These are phyloP conservation scores for Pelagia noctiluca DNA, from an alignment of 30 jellyfish, hydroid and myxozoan genomes.

Conservation along the genomic window DNA sequence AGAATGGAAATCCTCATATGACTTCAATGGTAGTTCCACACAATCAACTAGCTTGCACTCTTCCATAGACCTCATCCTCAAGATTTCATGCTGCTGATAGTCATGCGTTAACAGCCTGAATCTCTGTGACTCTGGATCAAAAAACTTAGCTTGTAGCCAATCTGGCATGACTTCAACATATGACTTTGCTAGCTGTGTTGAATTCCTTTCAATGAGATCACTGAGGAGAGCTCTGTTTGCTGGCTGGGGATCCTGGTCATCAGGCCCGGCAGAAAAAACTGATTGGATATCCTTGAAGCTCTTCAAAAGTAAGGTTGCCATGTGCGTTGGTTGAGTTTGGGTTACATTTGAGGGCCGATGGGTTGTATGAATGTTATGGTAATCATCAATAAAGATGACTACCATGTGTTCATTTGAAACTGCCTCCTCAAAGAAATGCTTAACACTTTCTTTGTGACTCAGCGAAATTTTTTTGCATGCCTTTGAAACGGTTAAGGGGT, in stretches of 20 bases:
- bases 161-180: constrained; percentile 40
- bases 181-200: constrained; percentile 1
- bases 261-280: constrained; percentile 4
- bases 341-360: constrained; percentile 8
- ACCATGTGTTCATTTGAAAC: constrained; percentile 14
- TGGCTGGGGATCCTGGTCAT: constrained; percentile 8
- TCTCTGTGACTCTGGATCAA: constrained; percentile 14
- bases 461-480: not conserved
- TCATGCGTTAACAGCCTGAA: constrained; percentile 18
- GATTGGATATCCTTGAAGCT: constrained; percentile 8
- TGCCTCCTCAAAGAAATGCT: constrained; percentile 12
- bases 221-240: not conserved
- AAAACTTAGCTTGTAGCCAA: constrained; percentile 23
- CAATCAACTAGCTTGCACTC: constrained; percentile 23
- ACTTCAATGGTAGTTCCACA: constrained; percentile 44
- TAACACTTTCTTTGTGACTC: constrained; percentile 7
- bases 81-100: constrained; percentile 18
- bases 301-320: constrained; percentile 31
- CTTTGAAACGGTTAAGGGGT: constrained; percentile 1
- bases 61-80: constrained; percentile 29
- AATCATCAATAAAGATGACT: constrained; percentile 22
- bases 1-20: constrained; percentile 10
- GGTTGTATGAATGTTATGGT: constrained; percentile 22
- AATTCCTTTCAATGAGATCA: not conserved
- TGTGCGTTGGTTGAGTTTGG: constrained; percentile 27